Conservation (phyloP, 1,140 invertebrate genomes). For the Drosophila tani region DNA sequence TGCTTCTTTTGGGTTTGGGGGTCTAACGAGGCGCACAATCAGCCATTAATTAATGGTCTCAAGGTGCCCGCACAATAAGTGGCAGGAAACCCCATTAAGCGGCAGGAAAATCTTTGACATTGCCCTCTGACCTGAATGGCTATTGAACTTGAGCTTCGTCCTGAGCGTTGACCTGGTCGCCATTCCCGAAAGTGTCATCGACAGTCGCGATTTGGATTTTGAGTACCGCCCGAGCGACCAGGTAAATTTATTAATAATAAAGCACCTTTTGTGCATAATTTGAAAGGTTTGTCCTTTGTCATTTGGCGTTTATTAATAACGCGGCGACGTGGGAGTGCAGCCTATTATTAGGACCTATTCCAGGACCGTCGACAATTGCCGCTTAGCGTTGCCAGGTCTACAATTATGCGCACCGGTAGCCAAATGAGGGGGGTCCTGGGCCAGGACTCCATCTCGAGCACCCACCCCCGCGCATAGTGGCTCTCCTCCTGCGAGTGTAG, state of each 20-base stretch:
- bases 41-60: constrained; percentile 62
- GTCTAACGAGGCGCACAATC: constrained; percentile 62
- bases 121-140: constrained; percentile 30
- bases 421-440: constrained; percentile 53
- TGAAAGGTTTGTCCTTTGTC: constrained; percentile 22
- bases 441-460: neutral
- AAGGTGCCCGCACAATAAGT: constrained; percentile 53
- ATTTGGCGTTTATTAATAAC: constrained; percentile 50
- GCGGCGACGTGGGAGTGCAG: constrained; percentile 25
- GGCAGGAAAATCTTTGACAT: constrained; percentile 33
- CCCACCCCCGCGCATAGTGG: neutral
- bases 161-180: neutral
- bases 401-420: constrained; percentile 77
- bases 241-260: constrained; percentile 71
- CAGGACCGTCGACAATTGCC: constrained; percentile 60
- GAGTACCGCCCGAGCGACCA: neutral
- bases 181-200: constrained; percentile 47
- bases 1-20: constrained; percentile 11
- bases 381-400: constrained; percentile 71
- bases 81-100: constrained; percentile 32
- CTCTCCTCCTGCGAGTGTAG: constrained; percentile 18
- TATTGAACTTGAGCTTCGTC: constrained; percentile 22
- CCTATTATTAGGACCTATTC: constrained; percentile 66
- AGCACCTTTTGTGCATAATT: constrained; percentile 73
- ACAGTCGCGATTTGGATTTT: constrained; percentile 35